A percentile compares a stretch with the other conserved stretches of the same genome.
Evolutionary conservation across 2,113 vertebrate species (phyloP).

Genomic region (Oreochromis spilurus): DNA sequence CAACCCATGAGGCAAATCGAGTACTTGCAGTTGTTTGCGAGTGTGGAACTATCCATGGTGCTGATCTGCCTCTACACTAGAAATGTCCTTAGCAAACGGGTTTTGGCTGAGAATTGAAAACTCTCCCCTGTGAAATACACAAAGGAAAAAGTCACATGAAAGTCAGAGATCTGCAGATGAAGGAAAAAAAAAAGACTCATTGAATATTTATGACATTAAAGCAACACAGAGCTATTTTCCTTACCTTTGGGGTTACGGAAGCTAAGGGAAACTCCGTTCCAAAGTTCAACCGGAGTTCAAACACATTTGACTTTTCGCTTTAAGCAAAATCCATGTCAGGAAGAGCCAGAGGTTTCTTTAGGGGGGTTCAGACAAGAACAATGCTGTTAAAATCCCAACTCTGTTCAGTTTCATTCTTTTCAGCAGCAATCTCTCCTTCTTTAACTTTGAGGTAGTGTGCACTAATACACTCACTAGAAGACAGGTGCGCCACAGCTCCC

Average conservation of each 20-base stretch:
- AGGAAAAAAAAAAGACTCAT: not conserved
- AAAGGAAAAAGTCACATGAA: slow-evolving; percentile 18
- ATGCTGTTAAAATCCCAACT: slow-evolving; percentile 4
- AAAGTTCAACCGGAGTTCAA: slow-evolving; percentile 49
- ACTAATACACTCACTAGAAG: not conserved
- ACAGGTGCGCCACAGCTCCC: not conserved
- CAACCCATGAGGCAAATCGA: not conserved
- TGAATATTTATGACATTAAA: slow-evolving; percentile 40
- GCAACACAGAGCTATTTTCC: slow-evolving; percentile 2
- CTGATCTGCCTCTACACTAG: not conserved
- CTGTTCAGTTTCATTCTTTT: not conserved
- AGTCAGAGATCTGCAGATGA: slow-evolving; percentile 30
- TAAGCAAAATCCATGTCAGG: slow-evolving; percentile 6
- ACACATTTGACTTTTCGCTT: slow-evolving; percentile 20
- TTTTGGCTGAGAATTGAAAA: not conserved
- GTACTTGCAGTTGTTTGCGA: not conserved
- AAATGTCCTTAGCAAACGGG: not conserved
- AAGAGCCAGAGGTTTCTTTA: slow-evolving; percentile 10
- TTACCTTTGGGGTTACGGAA: not conserved
- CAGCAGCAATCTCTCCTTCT: not conserved
- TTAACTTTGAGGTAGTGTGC: not conserved
- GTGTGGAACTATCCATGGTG: slow-evolving; percentile 5
- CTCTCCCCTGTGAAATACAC: not conserved
- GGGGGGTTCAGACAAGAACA: not conserved
- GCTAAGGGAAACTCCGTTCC: not conserved